These are phyloP conservation scores for Stenurella melanura DNA, from an alignment of 2,888 invertebrate genomes.

Conservation along the genomic window DNA sequence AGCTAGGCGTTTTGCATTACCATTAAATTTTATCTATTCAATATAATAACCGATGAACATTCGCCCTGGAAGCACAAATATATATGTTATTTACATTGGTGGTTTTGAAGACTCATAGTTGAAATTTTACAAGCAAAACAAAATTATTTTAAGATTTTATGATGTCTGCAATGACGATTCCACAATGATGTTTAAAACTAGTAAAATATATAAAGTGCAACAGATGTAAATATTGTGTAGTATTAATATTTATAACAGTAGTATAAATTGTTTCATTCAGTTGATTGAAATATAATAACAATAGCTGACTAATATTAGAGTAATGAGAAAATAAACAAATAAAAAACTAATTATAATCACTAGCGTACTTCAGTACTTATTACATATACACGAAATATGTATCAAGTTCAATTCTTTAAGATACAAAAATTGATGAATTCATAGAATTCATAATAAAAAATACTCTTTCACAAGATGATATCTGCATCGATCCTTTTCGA, in stretches of 20 bases:
- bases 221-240: conserved; percentile 3
- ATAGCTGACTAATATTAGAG: neutral
- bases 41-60: neutral
- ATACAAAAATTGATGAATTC: too few relatives aligned
- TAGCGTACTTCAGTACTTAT: too few relatives aligned
- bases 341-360: too few relatives aligned
- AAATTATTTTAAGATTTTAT: conserved; percentile 37
- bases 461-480: too few relatives aligned
- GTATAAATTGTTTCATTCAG: neutral
- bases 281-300: neutral
- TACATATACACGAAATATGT: too few relatives aligned
- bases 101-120: conserved; percentile 9
- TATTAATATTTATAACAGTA: neutral
- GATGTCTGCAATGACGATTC: conserved; percentile 20
- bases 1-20: neutral
- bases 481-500: too few relatives aligned
- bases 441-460: too few relatives aligned
- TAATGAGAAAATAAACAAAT: neutral
- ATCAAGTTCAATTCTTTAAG: too few relatives aligned
- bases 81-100: conserved; percentile 19
- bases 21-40: neutral
- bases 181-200: conserved; percentile 19
- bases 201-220: neutral
- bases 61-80: neutral
- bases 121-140: conserved; percentile 30